Evolutionary conservation across 2,113 vertebrate species (phyloP).

Genomic region (Hydrolagus affinis): DNA sequence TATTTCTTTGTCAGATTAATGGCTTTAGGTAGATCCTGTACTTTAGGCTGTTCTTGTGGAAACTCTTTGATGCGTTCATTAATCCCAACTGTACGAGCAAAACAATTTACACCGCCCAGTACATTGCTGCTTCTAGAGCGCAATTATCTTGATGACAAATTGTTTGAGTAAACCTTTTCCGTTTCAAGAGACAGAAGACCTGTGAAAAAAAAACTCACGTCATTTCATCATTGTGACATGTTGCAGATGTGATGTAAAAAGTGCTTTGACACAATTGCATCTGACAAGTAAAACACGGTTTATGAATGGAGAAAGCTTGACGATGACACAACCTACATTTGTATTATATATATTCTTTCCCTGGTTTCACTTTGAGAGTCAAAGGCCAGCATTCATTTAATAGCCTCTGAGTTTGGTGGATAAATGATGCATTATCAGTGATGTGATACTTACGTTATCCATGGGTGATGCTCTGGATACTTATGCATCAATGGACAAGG

Average conservation of each 20-base stretch:
- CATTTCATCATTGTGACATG: too few relatives aligned
- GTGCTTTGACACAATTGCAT: background rate
- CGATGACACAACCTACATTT: too few relatives aligned
- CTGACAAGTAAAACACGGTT: background rate
- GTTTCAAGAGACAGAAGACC: background rate
- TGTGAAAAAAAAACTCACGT: background rate
- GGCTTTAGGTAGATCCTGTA: background rate
- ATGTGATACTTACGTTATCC: constrained; percentile 21
- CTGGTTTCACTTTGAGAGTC: too few relatives aligned
- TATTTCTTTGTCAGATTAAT: background rate
- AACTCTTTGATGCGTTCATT: background rate
- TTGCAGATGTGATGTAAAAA: background rate
- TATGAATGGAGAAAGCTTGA: too few relatives aligned
- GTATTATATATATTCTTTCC: too few relatives aligned
- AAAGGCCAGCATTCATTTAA: too few relatives aligned
- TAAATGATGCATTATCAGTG: background rate
- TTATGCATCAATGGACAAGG: background rate
- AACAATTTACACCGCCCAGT: background rate
- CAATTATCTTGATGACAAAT: background rate
- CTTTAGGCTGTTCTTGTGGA: background rate
- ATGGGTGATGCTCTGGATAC: background rate
- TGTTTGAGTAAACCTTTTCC: background rate
- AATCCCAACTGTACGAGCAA: background rate
- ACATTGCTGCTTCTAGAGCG: background rate
- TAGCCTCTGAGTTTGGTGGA: too few relatives aligned